A percentile compares a stretch with the other conserved stretches of the same genome.
phyloP scores from a whole-genome alignment of 1,140 invertebrate species.

The Bathynomus jamesi region DNA sequence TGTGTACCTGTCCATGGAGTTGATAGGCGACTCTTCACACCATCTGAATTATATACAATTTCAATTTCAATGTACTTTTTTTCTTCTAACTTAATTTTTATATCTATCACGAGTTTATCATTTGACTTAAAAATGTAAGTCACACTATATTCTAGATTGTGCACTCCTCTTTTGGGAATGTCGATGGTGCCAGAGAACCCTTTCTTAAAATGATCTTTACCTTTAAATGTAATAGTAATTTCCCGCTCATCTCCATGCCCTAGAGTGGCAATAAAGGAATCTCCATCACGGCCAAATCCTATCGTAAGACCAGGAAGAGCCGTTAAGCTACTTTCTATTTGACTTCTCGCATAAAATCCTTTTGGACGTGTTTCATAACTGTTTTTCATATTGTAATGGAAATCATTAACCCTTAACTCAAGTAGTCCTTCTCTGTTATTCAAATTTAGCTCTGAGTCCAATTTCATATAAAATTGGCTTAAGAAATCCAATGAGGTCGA shows the following conservation, averaged over 20 bases:
- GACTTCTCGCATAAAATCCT: constrained; percentile 27
- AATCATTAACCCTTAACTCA: constrained; percentile 23
- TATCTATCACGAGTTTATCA: constrained; percentile 17
- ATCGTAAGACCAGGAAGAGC: constrained; percentile 23
- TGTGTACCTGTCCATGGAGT: constrained; percentile 16
- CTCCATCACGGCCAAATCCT: constrained; percentile 22
- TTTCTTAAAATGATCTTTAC: constrained; percentile 26
- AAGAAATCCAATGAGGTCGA: constrained; percentile 4
- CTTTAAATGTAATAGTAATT: constrained; percentile 24
- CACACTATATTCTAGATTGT: constrained; percentile 25
- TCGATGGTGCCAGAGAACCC: constrained; percentile 29
- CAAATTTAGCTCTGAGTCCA: constrained; percentile 21
- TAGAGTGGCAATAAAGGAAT: constrained; percentile 18
- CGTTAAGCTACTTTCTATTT: constrained; percentile 25
- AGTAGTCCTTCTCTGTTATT: constrained; percentile 15
- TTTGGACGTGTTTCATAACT: constrained; percentile 17
- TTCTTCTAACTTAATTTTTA: constrained; percentile 13
- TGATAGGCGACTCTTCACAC: constrained; percentile 19
- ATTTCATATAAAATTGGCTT: constrained; percentile 11
- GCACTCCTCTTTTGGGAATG: constrained; percentile 23
- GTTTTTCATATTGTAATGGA: constrained; percentile 17
- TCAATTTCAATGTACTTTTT: constrained; percentile 20
- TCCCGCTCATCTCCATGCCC: constrained; percentile 28
- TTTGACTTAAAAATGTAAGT: constrained; percentile 20
- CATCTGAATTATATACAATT: constrained; percentile 29